Conservation (phyloP, 2,113 vertebrate genomes). For the Geothlypis trichas region DNA sequence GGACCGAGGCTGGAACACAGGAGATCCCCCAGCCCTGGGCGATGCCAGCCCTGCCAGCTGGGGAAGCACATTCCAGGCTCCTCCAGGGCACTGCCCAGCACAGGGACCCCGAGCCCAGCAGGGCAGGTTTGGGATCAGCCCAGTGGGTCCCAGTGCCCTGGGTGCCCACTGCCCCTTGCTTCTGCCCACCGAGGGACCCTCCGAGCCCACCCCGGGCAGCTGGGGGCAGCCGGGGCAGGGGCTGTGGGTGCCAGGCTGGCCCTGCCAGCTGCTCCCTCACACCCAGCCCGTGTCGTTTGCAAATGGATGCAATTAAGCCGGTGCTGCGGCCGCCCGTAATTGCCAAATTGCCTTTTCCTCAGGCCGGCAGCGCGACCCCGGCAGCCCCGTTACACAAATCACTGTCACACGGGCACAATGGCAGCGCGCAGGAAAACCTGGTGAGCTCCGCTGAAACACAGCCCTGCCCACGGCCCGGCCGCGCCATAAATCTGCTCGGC, state of each 20-base stretch:
- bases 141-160: accelerated
- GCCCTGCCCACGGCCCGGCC: background rate
- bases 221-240: accelerated
- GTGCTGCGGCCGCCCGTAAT: background rate
- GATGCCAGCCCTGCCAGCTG: background rate
- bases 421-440: background rate
- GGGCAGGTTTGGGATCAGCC: too few relatives aligned
- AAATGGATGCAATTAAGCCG: slow-evolving; percentile 29
- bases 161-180: background rate
- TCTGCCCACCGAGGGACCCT: accelerated
- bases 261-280: background rate
- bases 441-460: background rate
- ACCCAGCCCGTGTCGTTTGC: background rate
- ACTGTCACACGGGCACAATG: slow-evolving; percentile 1
- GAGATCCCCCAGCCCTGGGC: accelerated
- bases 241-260: accelerated
- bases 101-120: background rate
- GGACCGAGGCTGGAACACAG: accelerated
- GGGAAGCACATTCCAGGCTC: accelerated
- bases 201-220: background rate
- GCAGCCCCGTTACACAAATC: slow-evolving; percentile 41
- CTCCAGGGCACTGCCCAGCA: accelerated
- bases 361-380: slow-evolving; percentile 26
- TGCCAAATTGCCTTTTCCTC: slow-evolving; percentile 37
- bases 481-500: slow-evolving; percentile 35